These are phyloP conservation scores for Microcebus tavaratra DNA, from an alignment of 2,113 vertebrate species.

Conservation along the genomic window DNA sequence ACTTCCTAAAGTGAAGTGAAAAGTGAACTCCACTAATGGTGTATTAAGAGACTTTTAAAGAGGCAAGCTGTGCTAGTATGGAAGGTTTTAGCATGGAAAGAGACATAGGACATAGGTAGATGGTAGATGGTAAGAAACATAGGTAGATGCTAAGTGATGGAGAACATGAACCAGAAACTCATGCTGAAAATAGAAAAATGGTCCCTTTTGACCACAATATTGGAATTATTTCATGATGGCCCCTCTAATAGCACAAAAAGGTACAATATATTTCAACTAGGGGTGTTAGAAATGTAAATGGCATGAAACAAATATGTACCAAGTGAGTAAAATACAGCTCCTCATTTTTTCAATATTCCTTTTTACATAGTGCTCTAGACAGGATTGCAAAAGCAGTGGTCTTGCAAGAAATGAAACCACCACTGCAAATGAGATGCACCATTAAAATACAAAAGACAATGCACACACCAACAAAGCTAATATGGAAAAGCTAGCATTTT, in stretches of 20 bases:
- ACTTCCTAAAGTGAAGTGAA: slow-evolving; percentile 60
- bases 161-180: neutral
- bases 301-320: neutral
- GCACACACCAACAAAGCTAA: neutral
- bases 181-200: neutral
- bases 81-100: neutral
- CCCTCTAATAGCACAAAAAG: neutral
- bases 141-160: neutral
- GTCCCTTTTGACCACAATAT: neutral
- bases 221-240: neutral
- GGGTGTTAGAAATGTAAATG: neutral
- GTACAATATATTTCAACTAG: neutral
- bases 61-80: slow-evolving; percentile 44
- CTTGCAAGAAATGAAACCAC: slow-evolving; percentile 7
- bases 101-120: neutral
- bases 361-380: neutral
- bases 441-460: neutral
- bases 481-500: neutral
- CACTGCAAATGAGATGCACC: neutral
- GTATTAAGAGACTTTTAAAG: slow-evolving; percentile 13
- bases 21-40: slow-evolving; percentile 32
- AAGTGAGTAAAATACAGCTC: neutral
- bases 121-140: neutral
- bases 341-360: neutral
- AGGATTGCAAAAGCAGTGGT: slow-evolving; percentile 3